A percentile compares a stretch with the other conserved stretches of the same genome.
Evolutionary conservation across 2,888 invertebrate genomes (phyloP).

Genomic region (Drosophila neutralis): DNA sequence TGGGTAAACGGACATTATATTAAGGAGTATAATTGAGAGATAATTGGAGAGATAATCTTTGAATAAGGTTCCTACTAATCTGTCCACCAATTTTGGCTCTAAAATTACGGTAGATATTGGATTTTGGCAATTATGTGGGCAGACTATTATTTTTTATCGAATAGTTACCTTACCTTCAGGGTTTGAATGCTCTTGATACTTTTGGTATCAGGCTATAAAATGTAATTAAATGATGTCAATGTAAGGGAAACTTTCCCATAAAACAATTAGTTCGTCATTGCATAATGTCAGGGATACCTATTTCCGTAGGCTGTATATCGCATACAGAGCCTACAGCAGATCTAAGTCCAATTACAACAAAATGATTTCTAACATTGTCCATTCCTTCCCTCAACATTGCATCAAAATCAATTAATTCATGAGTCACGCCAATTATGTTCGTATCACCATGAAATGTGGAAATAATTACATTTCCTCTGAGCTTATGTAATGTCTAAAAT

Average conservation of each 20-base stretch:
- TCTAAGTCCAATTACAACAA: slow-evolving; percentile 3
- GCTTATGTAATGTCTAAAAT: slow-evolving; percentile 13
- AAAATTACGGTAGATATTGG: no score
- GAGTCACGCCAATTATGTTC: neutral
- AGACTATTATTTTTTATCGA: no score
- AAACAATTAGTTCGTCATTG: neutral
- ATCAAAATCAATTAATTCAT: slow-evolving; percentile 27
- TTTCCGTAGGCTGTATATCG: neutral
- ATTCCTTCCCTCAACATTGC: neutral
- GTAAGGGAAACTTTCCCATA: neutral
- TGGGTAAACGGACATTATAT: neutral
- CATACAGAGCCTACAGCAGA: neutral
- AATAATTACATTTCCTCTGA: slow-evolving; percentile 44
- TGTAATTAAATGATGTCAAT: neutral
- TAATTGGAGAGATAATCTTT: neutral
- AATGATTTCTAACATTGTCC: slow-evolving; percentile 2
- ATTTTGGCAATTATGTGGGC: no score
- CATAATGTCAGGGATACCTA: neutral
- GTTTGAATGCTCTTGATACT: neutral
- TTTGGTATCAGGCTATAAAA: neutral
- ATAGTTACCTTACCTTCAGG: neutral
- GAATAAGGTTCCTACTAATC: no score
- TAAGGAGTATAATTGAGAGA: no score
- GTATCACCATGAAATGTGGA: slow-evolving; percentile 16
- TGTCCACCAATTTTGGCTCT: no score